phyloP scores from a whole-genome alignment of 1,140 invertebrate genomes.

The Euwallacea similis region DNA sequence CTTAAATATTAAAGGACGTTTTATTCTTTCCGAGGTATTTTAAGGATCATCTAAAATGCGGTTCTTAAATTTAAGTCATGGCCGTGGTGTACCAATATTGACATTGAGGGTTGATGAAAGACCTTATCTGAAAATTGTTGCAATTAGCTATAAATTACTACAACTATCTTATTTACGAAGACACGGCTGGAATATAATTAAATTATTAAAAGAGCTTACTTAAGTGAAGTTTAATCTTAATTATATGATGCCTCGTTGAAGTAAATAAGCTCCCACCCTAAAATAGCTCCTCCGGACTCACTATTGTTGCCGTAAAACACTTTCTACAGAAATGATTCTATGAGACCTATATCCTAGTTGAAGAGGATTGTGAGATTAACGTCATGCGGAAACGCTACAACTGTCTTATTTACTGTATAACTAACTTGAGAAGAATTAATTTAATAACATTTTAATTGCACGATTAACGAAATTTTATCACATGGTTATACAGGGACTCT shows the following conservation, averaged over 20 bases:
- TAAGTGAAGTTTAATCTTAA: constrained; percentile 23
- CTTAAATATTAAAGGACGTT: too few species aligned
- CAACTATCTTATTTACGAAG: constrained; percentile 8
- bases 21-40: too few species aligned
- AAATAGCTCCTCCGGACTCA: background rate
- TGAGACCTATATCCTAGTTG: background rate
- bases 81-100: too few species aligned
- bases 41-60: too few species aligned
- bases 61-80: too few species aligned
- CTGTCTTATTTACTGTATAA: background rate
- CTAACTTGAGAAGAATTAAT: too few species aligned
- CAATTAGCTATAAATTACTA: constrained; percentile 17
- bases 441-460: too few species aligned
- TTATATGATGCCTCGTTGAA: constrained; percentile 17
- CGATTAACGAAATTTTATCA: too few species aligned
- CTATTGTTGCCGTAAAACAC: background rate
- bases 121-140: background rate
- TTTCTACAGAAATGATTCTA: background rate
- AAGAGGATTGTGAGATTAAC: background rate
- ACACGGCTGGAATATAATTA: constrained; percentile 22
- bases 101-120: too few species aligned
- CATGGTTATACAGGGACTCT: too few species aligned
- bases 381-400: background rate
- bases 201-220: constrained; percentile 23
- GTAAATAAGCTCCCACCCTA: constrained; percentile 7